These are phyloP conservation scores for Hemibagrus wyckioides DNA, from an alignment of 2,113 vertebrate species.

Conservation along the genomic window DNA sequence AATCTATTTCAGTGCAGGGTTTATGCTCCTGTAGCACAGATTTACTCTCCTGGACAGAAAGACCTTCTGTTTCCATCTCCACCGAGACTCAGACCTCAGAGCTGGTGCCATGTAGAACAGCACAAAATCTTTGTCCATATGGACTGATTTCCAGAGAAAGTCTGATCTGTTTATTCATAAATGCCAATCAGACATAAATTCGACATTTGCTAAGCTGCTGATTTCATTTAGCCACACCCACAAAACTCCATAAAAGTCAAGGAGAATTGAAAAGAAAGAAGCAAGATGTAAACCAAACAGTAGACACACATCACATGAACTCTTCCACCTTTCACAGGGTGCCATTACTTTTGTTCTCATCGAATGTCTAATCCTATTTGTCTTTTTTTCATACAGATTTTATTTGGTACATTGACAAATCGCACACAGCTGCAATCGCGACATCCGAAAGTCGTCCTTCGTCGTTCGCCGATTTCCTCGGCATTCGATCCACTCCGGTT, in stretches of 20 bases:
- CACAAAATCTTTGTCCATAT: slow-evolving; percentile 15
- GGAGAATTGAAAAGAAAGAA: background rate
- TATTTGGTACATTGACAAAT: background rate
- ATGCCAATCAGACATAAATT: background rate
- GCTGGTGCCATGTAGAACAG: background rate
- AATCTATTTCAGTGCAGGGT: background rate
- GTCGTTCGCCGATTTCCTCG: slow-evolving; percentile 49
- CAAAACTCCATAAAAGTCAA: background rate
- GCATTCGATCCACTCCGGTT: background rate
- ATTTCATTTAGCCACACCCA: background rate
- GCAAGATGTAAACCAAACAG: background rate
- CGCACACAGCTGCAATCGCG: background rate
- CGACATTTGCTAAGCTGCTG: background rate
- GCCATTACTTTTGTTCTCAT: background rate
- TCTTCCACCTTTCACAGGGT: background rate
- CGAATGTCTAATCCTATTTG: background rate
- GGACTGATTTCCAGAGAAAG: slow-evolving; percentile 22
- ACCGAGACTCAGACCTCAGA: background rate
- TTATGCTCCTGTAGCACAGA: background rate
- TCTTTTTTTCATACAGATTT: background rate
- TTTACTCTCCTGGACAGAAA: background rate
- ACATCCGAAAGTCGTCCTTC: background rate
- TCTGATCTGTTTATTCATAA: background rate
- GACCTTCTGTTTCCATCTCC: background rate
- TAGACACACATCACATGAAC: background rate